Conservation (phyloP, 2,113 vertebrate genomes). For the Cavia aperea region DNA sequence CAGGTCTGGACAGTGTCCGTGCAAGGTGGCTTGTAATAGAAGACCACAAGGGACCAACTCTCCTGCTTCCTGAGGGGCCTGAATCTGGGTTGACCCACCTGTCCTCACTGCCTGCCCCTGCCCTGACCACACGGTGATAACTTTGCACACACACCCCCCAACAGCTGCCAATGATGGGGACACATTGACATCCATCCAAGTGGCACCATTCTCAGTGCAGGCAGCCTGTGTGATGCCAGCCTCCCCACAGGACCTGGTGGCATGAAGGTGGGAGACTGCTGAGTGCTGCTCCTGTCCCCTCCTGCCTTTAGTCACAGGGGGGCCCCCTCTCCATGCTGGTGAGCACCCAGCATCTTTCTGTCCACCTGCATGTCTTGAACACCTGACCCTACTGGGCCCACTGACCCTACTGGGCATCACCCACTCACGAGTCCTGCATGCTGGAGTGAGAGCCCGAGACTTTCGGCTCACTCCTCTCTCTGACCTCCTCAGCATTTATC, state of each 20-base stretch:
- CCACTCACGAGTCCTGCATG: not conserved
- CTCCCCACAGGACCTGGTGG: accelerated
- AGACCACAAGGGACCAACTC: not conserved
- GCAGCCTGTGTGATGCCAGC: no score
- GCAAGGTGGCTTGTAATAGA: no score
- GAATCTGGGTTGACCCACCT: not conserved
- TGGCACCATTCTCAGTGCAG: not conserved
- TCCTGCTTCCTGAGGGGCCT: not conserved
- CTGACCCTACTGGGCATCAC: not conserved
- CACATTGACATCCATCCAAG: not conserved
- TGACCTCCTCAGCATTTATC: no score
- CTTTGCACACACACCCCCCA: accelerated
- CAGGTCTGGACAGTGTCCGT: not conserved
- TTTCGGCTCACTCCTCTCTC: not conserved
- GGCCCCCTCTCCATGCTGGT: not conserved
- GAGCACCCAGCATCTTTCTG: not conserved
- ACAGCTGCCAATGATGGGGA: not conserved
- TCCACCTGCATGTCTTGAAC: not conserved
- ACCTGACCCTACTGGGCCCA: not conserved
- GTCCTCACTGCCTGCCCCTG: not conserved
- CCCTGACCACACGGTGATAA: not conserved
- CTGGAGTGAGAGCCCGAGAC: not conserved
- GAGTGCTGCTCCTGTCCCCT: not conserved
- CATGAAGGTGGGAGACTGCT: no score
- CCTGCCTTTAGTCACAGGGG: not conserved